A percentile compares a stretch with the other conserved stretches of the same genome.
Conservation (phyloP, 2,888 invertebrate species). For the Drosophila buzzatii region DNA sequence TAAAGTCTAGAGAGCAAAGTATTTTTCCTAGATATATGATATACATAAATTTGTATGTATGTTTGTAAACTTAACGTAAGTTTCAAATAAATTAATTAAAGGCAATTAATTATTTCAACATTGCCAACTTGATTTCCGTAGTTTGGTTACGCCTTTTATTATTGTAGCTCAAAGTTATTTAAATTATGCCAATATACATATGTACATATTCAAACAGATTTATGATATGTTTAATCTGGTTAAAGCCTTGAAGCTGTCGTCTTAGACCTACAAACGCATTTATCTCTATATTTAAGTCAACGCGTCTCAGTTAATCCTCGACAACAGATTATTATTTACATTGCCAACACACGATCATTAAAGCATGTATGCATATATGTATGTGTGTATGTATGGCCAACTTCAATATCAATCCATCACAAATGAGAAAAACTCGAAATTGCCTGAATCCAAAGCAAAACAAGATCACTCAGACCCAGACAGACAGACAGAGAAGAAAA, state of each 20-base stretch:
- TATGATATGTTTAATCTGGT: conserved; percentile 19
- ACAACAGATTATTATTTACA: conserved; percentile 55
- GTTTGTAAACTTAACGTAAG: not conserved
- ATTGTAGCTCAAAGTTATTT: not conserved
- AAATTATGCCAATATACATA: not conserved
- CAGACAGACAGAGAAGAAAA: conserved; percentile 30
- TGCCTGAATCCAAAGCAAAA: conserved; percentile 69
- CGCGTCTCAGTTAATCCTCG: conserved; percentile 37
- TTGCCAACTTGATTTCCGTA: not conserved
- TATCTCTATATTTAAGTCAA: conserved; percentile 10
- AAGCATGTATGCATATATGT: conserved; percentile 29
- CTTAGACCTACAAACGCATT: conserved; percentile 17
- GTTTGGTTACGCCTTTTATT: not conserved
- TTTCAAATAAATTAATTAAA: not conserved
- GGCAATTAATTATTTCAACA: not conserved
- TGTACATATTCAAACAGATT: not conserved
- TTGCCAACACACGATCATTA: conserved; percentile 53
- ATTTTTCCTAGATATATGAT: too few species aligned
- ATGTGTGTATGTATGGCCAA: conserved; percentile 14
- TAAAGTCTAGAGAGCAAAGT: too few species aligned
- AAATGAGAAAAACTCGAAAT: conserved; percentile 56
- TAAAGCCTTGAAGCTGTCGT: conserved; percentile 58
- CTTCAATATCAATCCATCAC: conserved; percentile 76
- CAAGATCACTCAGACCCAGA: conserved; percentile 72
- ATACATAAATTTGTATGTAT: too few species aligned